Conservation (phyloP, 1,140 invertebrate species). For the Cyrtorhinus lividipennis region DNA sequence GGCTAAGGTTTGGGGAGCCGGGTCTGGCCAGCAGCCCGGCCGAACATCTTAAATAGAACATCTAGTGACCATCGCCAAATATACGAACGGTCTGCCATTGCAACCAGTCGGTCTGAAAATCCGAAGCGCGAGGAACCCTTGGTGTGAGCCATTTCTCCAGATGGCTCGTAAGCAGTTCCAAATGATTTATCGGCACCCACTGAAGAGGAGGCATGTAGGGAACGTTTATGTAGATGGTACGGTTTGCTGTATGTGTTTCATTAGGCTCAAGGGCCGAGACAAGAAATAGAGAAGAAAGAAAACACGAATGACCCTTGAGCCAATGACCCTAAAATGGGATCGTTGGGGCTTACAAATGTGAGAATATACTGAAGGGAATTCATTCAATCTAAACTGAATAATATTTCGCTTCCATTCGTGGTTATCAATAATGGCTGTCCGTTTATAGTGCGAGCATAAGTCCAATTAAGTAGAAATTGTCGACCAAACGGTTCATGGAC, state of each 20-base stretch:
- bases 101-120: not conserved
- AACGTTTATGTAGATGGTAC: no score
- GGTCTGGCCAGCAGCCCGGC: constrained; percentile 4
- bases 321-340: no score
- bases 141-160: not conserved
- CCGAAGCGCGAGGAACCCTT: not conserved
- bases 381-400: no score
- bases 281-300: not conserved
- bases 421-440: no score
- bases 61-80: constrained; percentile 3
- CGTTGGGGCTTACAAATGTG: no score
- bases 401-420: no score
- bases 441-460: no score
- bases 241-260: not conserved
- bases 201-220: no score
- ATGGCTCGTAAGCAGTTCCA: not conserved
- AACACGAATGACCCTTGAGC: no score
- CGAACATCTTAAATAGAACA: constrained; percentile 4
- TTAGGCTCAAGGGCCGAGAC: not conserved
- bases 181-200: not conserved
- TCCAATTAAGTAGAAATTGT: no score
- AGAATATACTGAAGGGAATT: no score
- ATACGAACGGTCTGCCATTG: constrained; percentile 6
- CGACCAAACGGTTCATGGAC: no score
- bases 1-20: not conserved